Evolutionary conservation across 2,113 vertebrate species (phyloP).

Genomic region (Grammomys dolichurus): DNA sequence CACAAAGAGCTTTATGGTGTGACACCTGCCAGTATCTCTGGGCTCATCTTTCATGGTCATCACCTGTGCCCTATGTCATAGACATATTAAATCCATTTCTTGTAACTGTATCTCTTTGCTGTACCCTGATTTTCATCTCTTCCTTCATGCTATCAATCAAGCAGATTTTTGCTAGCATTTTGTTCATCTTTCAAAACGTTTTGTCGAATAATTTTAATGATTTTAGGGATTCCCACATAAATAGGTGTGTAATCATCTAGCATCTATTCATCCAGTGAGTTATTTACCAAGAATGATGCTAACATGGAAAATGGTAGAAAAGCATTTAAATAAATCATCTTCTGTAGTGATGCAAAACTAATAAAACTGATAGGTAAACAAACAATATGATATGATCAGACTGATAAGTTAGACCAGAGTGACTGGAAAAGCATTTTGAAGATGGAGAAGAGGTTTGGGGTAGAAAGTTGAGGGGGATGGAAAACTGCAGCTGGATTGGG

Average conservation of each 20-base stretch:
- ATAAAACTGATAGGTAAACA: neutral
- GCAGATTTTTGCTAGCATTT: conserved; percentile 2
- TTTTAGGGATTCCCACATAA: neutral
- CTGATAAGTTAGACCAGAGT: neutral
- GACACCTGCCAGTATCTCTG: neutral
- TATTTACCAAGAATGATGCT: conserved; percentile 19
- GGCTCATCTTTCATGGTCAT: neutral
- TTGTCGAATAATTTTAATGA: conserved; percentile 46
- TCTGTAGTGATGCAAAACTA: neutral
- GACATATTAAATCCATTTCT: neutral
- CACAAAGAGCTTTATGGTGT: neutral
- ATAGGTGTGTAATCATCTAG: neutral
- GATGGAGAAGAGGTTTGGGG: neutral
- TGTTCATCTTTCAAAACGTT: neutral
- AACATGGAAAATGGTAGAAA: conserved; percentile 11
- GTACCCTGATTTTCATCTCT: neutral
- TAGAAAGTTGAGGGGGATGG: neutral
- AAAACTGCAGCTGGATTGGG: neutral
- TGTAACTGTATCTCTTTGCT: neutral
- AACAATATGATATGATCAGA: neutral
- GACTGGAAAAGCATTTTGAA: conserved; percentile 5
- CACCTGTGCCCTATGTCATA: neutral
- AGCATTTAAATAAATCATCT: neutral
- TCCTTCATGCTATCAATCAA: neutral
- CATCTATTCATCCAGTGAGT: neutral